A percentile compares a stretch with the other conserved stretches of the same genome.
Conservation (phyloP, 2,888 invertebrate species). For the Diarsia rubi region DNA sequence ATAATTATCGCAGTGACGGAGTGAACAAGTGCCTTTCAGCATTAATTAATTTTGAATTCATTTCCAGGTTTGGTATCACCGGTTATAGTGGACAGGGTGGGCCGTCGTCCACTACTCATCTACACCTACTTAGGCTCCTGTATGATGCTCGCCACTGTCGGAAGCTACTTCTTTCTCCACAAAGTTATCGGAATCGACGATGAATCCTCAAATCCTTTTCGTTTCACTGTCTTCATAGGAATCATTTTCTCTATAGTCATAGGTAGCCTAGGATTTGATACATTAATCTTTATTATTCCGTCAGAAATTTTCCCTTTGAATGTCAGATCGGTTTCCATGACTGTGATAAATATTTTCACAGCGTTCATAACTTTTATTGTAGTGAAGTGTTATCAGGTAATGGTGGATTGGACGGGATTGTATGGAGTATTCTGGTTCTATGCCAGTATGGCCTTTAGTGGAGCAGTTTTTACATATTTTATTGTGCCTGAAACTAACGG, state of each 20-base stretch:
- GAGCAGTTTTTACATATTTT: conserved; percentile 86
- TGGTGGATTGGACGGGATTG: conserved; percentile 86
- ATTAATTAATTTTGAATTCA: conserved; percentile 5
- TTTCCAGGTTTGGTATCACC: conserved; percentile 83
- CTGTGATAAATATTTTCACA: conserved; percentile 85
- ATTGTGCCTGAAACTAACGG: conserved; percentile 91
- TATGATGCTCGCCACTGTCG: conserved; percentile 72
- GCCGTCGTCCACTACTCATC: conserved; percentile 87
- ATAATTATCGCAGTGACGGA: no score
- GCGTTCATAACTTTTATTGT: conserved; percentile 88
- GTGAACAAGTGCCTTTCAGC: no score
- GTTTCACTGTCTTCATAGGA: conserved; percentile 83
- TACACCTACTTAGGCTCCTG: conserved; percentile 81
- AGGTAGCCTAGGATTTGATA: conserved; percentile 86
- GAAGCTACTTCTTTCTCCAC: conserved; percentile 83
- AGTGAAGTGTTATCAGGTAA: conserved; percentile 87
- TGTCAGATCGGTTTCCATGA: conserved; percentile 90
- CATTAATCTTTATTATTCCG: conserved; percentile 87
- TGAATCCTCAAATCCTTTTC: conserved; percentile 71
- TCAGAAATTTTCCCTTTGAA: conserved; percentile 91
- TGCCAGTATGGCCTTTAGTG: conserved; percentile 83
- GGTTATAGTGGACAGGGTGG: conserved; percentile 80
- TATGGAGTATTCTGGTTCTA: conserved; percentile 89
- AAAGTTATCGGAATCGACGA: conserved; percentile 73
- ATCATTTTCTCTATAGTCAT: conserved; percentile 79